phyloP scores from a whole-genome alignment of 2,113 vertebrate species.

The Ciconia stormi region DNA sequence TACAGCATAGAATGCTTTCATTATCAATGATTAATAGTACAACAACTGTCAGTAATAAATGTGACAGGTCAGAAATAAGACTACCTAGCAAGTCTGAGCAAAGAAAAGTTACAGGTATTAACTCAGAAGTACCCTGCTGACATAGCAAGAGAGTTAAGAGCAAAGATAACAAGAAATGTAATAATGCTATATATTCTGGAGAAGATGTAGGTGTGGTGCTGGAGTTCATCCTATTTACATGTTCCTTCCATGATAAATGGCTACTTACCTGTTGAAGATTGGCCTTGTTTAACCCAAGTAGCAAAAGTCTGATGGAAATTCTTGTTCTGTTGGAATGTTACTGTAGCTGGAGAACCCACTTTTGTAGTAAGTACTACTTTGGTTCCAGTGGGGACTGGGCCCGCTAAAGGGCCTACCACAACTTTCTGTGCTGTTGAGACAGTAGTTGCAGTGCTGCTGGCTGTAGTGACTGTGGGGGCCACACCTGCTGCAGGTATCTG shows the following conservation, averaged over 20 bases:
- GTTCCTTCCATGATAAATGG: background rate
- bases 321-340: slow-evolving; percentile 96
- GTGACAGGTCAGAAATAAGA: slow-evolving; percentile 14
- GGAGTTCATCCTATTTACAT: background rate
- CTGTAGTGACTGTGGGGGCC: slow-evolving; percentile 69
- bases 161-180: background rate
- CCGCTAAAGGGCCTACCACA: slow-evolving; percentile 79
- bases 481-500: slow-evolving; percentile 63
- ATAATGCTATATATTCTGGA: background rate
- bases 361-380: slow-evolving; percentile 95
- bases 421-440: slow-evolving; percentile 83
- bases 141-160: background rate
- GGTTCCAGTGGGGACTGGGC: slow-evolving; percentile 84
- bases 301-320: slow-evolving; percentile 98
- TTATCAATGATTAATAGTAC: background rate
- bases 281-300: slow-evolving; percentile 98
- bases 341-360: slow-evolving; percentile 87
- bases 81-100: background rate
- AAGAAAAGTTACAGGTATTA: background rate
- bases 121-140: background rate
- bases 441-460: slow-evolving; percentile 77
- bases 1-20: background rate
- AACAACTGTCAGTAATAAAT: background rate
- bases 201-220: background rate
- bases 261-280: slow-evolving; percentile 85